phyloP scores from a whole-genome alignment of 92 coral and sea anemone species.

The Epizoanthus rinbou region DNA sequence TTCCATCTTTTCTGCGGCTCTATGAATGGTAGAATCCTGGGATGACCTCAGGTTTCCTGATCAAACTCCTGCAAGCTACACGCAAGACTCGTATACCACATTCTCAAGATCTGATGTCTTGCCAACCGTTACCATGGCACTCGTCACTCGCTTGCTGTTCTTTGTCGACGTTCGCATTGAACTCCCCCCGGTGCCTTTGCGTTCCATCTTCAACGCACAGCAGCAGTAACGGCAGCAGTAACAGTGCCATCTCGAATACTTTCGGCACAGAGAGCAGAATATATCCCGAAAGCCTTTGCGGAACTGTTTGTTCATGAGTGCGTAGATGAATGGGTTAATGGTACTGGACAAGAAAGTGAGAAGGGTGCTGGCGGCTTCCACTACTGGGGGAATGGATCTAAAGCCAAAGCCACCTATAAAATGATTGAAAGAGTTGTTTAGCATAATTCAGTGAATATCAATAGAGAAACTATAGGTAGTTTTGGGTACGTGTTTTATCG shows the following conservation, averaged over 20 bases:
- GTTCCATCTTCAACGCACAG: conserved; percentile 3
- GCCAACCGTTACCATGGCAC: conserved; percentile 31
- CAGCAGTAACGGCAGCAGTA: conserved; percentile 1
- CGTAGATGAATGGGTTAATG: conserved; percentile 80
- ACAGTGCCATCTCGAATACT: conserved; percentile 19
- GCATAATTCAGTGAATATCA: not conserved
- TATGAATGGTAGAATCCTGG: no score
- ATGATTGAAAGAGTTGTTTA: not conserved
- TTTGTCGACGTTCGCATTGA: not conserved
- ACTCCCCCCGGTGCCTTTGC: conserved; percentile 5
- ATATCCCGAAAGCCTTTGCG: conserved; percentile 82
- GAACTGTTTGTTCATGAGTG: conserved; percentile 78
- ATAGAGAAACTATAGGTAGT: no score
- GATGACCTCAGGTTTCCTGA: no score
- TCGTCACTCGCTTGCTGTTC: conserved; percentile 20
- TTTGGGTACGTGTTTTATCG: no score
- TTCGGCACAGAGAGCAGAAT: conserved; percentile 71
- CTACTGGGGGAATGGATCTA: conserved; percentile 56
- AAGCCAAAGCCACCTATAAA: conserved; percentile 41
- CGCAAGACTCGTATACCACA: conserved; percentile 33
- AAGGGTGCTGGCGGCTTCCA: conserved; percentile 71
- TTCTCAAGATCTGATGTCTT: conserved; percentile 17
- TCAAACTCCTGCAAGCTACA: not conserved
- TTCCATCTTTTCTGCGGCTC: no score
- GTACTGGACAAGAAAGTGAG: conserved; percentile 78